A percentile compares a stretch with the other conserved stretches of the same genome.
phyloP scores from a whole-genome alignment of 2,888 invertebrate species.

The Hydraecia micacea region DNA sequence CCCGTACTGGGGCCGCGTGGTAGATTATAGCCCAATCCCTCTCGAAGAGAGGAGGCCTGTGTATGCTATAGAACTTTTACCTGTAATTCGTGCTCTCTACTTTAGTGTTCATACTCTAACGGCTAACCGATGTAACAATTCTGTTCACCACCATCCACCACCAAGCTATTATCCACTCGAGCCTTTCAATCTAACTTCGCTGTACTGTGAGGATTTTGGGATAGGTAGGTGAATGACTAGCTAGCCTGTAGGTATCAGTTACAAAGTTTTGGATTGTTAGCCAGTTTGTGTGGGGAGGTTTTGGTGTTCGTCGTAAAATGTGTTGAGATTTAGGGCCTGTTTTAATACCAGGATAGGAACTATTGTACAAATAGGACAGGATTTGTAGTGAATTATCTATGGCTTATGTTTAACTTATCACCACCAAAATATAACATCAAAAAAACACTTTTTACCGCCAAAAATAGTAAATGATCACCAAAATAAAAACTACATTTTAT shows the following conservation, averaged over 20 bases:
- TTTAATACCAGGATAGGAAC: not conserved
- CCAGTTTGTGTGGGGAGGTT: not conserved
- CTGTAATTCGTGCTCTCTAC: not conserved
- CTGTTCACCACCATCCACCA: slow-evolving; percentile 1
- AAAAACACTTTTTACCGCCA: no score
- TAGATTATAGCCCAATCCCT: no score
- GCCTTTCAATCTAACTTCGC: slow-evolving; percentile 44
- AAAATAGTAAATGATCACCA: no score
- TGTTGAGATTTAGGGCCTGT: not conserved
- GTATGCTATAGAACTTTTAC: not conserved
- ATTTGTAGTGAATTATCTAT: not conserved
- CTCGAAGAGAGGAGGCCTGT: no score
- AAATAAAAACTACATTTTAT: no score
- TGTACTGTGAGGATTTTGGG: slow-evolving; percentile 13
- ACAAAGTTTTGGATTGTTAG: not conserved
- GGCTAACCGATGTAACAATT: slow-evolving; percentile 14
- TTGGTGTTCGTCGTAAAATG: not conserved
- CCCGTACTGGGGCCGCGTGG: no score
- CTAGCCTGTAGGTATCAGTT: not conserved
- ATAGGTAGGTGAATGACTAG: slow-evolving; percentile 10
- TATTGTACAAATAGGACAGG: not conserved
- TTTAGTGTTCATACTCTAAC: slow-evolving; percentile 13
- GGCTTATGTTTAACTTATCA: no score
- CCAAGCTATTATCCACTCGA: slow-evolving; percentile 44
- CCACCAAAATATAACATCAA: no score